Evolutionary conservation across 2,888 invertebrate genomes (phyloP), one percentile per base, ranked within the genome.

Genomic region (Sinhomidia bicolor): DNA sequence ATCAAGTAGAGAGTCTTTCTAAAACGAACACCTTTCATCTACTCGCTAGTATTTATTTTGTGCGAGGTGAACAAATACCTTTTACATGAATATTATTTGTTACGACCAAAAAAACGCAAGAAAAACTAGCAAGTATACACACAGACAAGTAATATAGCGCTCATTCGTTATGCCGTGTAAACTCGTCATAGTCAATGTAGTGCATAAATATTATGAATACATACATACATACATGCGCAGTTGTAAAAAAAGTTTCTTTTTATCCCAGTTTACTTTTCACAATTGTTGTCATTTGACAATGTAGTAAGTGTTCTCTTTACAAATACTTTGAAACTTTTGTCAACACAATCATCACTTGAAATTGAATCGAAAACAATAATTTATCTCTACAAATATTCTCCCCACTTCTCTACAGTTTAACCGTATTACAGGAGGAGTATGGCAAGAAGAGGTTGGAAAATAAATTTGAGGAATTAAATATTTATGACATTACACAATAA

Each of bases 21-120:
- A 57, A 41, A 62, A 23, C n/a, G 62, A 80, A 80, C 80, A 80
- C 80, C 80, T 60, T 80, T 71, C 41, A 23, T 44, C 71, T 71
- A 23, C 44, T 71, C 12, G 44, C 20, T 68, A 10, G 44, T 71
- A 44, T 71, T 71, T 71, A 71, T 71, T 71, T 71, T 71, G 44
- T 44, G 71, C 41, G 41, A 71, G 44, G n/a, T 14, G 51, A 76
- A 76, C 76, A 76, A 76, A 54, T 79, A 20, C 60, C 29, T n/a
- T n/a, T 57, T 57, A 41, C 60, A 60, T 36, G 54, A 79, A 79
- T 36, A 32, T 79, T 57, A 57, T 79, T 79, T 54, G 79, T 32
- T 57, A 79, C 79, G 14, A 60, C 78, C 0, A 32, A 36, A 32
- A 78, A 57, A 36, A 65, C 65, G 71, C 20, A 36, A 65, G 29